Conservation (phyloP, 53 echinoderm and acorn worm genomes). For the Henricia sp. region DNA sequence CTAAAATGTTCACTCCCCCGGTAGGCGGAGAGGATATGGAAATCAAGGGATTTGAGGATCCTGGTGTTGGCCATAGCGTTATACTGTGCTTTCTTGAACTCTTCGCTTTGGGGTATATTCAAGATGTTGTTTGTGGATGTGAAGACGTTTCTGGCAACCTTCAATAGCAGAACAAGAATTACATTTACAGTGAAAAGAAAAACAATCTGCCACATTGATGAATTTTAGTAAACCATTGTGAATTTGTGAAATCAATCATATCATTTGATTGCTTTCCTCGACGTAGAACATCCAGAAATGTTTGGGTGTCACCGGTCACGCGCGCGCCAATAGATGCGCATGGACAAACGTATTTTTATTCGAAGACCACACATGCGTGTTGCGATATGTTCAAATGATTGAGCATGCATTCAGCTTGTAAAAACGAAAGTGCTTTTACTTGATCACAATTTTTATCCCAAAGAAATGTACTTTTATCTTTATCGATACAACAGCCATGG, state of each 20-base stretch:
- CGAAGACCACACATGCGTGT: no score
- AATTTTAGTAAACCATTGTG: background rate
- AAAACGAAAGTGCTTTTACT: no score
- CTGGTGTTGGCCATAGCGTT: conserved; percentile 39
- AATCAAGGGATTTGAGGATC: conserved; percentile 36
- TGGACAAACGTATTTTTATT: no score
- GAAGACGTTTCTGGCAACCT: conserved; percentile 36
- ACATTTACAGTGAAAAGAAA: background rate
- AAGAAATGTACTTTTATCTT: no score
- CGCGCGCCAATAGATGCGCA: no score
- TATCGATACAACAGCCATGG: no score
- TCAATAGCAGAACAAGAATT: background rate
- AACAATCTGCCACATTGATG: background rate
- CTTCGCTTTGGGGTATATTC: background rate
- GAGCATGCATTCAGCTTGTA: no score
- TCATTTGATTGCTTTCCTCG: background rate
- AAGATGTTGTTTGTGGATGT: conserved; percentile 21
- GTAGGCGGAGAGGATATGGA: conserved; percentile 38
- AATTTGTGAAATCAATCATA: background rate
- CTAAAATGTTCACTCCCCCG: conserved; percentile 23
- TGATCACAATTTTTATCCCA: no score
- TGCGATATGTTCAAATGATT: no score
- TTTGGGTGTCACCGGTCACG: no score
- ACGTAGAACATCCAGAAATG: no score
- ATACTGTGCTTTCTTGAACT: conserved; percentile 23